phyloP scores from a whole-genome alignment of 2,113 vertebrate genomes.

The Agelaius phoeniceus region DNA sequence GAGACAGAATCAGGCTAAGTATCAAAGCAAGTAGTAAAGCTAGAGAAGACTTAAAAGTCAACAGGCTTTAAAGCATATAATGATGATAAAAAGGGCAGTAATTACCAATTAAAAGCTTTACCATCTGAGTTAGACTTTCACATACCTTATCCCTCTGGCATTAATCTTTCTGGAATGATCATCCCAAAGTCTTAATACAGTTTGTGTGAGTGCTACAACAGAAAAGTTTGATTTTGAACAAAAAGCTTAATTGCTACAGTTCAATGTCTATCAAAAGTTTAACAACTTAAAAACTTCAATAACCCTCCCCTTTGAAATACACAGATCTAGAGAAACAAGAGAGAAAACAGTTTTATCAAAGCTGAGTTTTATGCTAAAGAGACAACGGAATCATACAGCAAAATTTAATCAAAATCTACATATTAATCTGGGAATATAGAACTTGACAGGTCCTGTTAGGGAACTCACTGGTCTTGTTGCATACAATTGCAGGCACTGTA shows the following conservation, averaged over 20 bases:
- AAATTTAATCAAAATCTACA: neutral
- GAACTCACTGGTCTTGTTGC: neutral
- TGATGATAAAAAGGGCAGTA: neutral
- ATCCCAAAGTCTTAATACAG: neutral
- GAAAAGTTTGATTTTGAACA: neutral
- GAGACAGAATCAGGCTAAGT: neutral
- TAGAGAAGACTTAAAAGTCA: neutral
- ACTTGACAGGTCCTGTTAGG: neutral
- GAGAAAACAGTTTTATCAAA: neutral
- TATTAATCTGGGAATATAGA: neutral
- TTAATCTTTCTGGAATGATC: neutral
- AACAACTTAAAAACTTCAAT: neutral
- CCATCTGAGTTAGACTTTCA: neutral
- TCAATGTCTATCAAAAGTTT: neutral
- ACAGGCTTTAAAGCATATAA: neutral
- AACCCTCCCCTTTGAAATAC: neutral
- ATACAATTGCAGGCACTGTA: neutral
- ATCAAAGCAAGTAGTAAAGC: neutral
- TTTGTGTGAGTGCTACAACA: neutral
- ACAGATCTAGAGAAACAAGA: neutral
- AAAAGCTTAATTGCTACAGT: neutral
- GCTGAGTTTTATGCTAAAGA: neutral
- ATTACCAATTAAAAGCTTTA: neutral
- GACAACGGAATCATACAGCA: neutral
- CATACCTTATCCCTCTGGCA: neutral